A percentile compares a stretch with the other conserved stretches of the same genome.
These are phyloP conservation scores for Condylura cristata DNA, from an alignment of 2,113 vertebrate species.

Conservation along the genomic window DNA sequence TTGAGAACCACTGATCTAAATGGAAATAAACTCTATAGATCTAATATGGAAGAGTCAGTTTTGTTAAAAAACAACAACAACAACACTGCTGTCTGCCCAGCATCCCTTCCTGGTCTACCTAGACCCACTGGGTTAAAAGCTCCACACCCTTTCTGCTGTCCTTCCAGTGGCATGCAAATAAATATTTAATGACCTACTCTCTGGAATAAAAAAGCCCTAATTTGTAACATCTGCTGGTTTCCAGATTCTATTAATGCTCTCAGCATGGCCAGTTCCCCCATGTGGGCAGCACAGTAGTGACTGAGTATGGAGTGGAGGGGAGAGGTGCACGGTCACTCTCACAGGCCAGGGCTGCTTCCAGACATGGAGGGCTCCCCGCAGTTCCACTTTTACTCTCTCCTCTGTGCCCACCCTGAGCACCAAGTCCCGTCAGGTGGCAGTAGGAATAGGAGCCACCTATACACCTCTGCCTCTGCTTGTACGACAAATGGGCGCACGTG, in stretches of 20 bases:
- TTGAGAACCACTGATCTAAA: not conserved
- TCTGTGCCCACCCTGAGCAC: not conserved
- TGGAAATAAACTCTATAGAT: not conserved
- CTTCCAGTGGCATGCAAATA: not conserved
- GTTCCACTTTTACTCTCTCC: not conserved
- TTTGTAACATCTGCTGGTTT: not conserved
- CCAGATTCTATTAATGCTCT: not conserved
- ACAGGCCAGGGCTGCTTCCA: not conserved
- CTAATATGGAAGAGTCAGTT: not conserved
- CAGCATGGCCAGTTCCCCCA: not conserved
- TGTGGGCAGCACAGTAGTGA: not conserved
- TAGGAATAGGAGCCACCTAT: not conserved
- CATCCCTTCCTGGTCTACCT: not conserved
- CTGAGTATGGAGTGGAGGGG: not conserved
- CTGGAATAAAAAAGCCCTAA: not conserved
- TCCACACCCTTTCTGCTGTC: not conserved
- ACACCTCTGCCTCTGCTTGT: not conserved
- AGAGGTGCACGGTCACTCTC: not conserved
- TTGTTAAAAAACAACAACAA: not conserved
- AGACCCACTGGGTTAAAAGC: not conserved
- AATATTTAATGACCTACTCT: not conserved
- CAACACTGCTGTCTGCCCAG: not conserved
- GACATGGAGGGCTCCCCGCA: not conserved
- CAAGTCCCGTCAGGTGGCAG: not conserved
- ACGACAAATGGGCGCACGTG: not conserved